phyloP scores from a whole-genome alignment of 2,113 vertebrate genomes.

The Dipodomys merriami region DNA sequence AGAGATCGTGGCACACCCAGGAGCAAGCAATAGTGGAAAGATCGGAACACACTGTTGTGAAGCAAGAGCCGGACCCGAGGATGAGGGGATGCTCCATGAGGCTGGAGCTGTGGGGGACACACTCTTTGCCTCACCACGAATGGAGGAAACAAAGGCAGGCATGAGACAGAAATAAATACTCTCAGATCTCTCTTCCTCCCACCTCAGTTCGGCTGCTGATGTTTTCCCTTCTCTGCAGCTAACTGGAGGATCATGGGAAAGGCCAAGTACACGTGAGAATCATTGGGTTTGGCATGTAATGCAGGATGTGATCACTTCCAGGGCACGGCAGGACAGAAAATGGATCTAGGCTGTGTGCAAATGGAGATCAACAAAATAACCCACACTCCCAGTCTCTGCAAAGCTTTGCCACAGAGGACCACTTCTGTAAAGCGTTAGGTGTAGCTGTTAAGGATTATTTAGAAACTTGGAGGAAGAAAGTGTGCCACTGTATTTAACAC shows the following conservation, averaged over 20 bases:
- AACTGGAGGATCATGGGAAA: not conserved
- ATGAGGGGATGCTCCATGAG: not conserved
- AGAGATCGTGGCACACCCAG: not conserved
- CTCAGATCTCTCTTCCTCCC: not conserved
- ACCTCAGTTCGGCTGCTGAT: not conserved
- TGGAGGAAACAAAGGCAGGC: not conserved
- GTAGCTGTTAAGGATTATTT: not conserved
- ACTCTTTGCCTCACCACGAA: not conserved
- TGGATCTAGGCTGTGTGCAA: not conserved
- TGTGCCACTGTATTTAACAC: not conserved
- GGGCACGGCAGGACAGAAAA: not conserved
- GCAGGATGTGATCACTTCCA: not conserved
- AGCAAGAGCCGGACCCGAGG: not conserved
- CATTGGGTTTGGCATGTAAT: not conserved
- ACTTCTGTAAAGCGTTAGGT: not conserved
- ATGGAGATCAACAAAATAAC: not conserved
- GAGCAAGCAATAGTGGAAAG: not conserved
- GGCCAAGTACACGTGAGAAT: not conserved
- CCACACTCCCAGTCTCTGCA: not conserved
- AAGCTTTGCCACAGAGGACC: not conserved
- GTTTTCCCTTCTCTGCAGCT: slow-evolving; percentile 1
- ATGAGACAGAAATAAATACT: not conserved
- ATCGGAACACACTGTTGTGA: not conserved
- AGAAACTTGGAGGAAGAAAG: not conserved
- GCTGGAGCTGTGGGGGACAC: not conserved